A percentile compares a stretch with the other conserved stretches of the same genome.
Evolutionary conservation across 2,888 invertebrate species (phyloP).

Genomic region (Caenorhabditis sp.): DNA sequence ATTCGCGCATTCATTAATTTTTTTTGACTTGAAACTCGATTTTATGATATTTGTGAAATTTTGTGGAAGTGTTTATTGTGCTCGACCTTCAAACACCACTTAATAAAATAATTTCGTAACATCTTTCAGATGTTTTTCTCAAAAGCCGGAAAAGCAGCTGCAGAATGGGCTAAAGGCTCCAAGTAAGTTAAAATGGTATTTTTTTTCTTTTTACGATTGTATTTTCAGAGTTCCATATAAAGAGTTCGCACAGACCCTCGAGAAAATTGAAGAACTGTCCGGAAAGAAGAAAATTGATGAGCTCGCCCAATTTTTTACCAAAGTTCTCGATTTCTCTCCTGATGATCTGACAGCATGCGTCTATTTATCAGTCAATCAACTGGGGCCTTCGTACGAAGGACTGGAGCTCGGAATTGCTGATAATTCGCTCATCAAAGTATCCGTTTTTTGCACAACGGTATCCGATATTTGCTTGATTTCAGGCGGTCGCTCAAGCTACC

Average conservation of each 20-base stretch:
- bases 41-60: too few species aligned
- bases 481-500: slow-evolving; percentile 71
- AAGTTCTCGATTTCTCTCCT: slow-evolving; percentile 87
- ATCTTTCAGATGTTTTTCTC: slow-evolving; percentile 62
- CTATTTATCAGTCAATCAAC: slow-evolving; percentile 95
- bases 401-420: slow-evolving; percentile 96
- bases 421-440: slow-evolving; percentile 93
- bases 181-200: slow-evolving; percentile 30
- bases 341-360: slow-evolving; percentile 93
- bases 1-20: too few species aligned
- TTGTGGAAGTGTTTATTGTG: too few species aligned
- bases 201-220: neutral
- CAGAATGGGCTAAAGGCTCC: slow-evolving; percentile 55
- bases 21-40: too few species aligned
- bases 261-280: slow-evolving; percentile 90
- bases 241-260: slow-evolving; percentile 93
- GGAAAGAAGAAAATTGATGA: slow-evolving; percentile 66
- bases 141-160: slow-evolving; percentile 46
- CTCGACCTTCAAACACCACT: too few species aligned
- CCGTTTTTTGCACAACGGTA: too few species aligned
- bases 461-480: too few species aligned
- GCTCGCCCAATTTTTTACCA: slow-evolving; percentile 54
- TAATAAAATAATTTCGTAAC: slow-evolving; percentile 6
- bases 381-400: slow-evolving; percentile 97
- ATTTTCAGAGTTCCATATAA: slow-evolving; percentile 91